Percentiles rank a stretch among this genome's conserved stretches.
Conservation (phyloP, 2,888 invertebrate species). For the Conus canariensis region DNA sequence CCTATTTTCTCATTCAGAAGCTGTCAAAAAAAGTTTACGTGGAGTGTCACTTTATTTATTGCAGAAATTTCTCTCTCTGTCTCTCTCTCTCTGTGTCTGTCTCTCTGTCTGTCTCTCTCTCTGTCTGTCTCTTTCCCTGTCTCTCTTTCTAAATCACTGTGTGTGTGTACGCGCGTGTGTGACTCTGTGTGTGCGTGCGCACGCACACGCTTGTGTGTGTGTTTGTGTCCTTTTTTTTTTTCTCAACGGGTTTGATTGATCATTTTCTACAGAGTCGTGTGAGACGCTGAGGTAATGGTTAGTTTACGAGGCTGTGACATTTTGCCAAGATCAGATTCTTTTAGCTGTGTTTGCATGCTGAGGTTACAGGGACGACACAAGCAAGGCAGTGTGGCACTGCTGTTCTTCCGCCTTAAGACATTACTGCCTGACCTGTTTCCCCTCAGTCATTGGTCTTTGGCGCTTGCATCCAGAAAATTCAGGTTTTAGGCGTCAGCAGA, state of each 20-base stretch:
- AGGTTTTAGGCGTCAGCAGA: not conserved
- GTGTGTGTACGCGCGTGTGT: not conserved
- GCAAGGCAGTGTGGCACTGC: not conserved
- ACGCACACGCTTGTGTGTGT: not conserved
- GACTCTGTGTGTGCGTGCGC: not conserved
- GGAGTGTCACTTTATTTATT: not conserved
- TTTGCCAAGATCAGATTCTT: not conserved
- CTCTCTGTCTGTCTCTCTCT: not conserved
- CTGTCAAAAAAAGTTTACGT: too few relatives aligned
- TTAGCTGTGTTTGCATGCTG: slow-evolving; percentile 13
- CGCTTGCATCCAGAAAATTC: not conserved
- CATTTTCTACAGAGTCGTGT: not conserved
- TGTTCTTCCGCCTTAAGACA: not conserved
- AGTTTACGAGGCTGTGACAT: slow-evolving; percentile 27
- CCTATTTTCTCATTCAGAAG: too few relatives aligned
- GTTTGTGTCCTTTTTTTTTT: not conserved
- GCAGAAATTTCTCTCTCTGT: not conserved
- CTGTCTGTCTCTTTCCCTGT: not conserved
- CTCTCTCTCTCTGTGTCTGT: not conserved
- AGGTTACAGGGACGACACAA: not conserved
- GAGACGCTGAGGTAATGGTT: slow-evolving; percentile 26
- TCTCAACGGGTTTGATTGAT: slow-evolving; percentile 1
- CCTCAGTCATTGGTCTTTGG: not conserved
- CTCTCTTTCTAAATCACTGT: not conserved
- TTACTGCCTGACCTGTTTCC: not conserved